Evolutionary conservation across 2,797 vertebrate genomes (phyloP).

Genomic region (Pseudochirops cupreus): DNA sequence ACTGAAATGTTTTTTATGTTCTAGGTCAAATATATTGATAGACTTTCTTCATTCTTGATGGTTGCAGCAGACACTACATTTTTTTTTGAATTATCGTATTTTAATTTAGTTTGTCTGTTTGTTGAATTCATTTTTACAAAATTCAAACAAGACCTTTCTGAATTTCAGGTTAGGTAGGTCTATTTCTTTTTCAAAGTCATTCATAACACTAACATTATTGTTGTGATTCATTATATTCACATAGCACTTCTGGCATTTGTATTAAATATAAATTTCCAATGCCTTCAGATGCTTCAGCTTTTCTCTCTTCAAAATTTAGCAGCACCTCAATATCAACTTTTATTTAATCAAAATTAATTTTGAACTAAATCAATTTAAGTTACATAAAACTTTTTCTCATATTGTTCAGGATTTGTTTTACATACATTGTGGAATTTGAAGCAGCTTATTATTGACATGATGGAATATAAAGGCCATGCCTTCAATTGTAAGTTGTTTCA

Average conservation of each 20-base stretch:
- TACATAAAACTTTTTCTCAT: not conserved
- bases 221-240: not conserved
- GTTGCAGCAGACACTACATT: not conserved
- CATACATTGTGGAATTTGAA: not conserved
- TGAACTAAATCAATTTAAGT: not conserved
- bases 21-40: not conserved
- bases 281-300: not conserved
- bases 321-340: not conserved
- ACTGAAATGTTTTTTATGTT: not conserved
- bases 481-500: not conserved
- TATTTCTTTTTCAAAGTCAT: not conserved
- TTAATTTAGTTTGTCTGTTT: not conserved
- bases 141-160: not conserved
- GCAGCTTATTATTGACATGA: not conserved
- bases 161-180: not conserved
- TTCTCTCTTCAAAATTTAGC: not conserved
- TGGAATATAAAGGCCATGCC: not conserved
- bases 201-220: not conserved
- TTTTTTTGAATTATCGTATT: not conserved
- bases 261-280: not conserved
- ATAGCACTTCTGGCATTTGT: not conserved
- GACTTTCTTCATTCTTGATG: not conserved
- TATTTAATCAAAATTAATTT: not conserved
- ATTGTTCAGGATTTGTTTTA: not conserved
- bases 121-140: not conserved